A percentile compares a stretch with the other conserved stretches of the same genome.
These are phyloP conservation scores for Zaprionus vittiger DNA, from an alignment of 1,140 invertebrate genomes.

Conservation along the genomic window DNA sequence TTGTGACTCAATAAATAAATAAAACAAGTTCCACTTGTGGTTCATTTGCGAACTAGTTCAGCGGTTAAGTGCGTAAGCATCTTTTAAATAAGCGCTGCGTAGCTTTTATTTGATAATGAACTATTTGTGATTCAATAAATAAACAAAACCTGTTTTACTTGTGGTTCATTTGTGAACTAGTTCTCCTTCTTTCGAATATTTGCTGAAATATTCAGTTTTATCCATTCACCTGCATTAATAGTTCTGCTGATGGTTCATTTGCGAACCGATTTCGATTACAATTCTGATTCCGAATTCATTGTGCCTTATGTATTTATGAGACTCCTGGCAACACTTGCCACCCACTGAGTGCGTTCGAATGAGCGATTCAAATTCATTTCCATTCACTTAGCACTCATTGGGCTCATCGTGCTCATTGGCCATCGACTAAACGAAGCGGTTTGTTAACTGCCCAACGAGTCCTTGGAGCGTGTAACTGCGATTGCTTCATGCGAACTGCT, in stretches of 20 bases:
- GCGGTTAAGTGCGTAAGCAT: no score
- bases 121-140: background rate
- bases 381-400: constrained; percentile 36
- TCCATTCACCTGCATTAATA: background rate
- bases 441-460: constrained; percentile 59
- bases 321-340: background rate
- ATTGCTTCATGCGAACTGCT: constrained; percentile 32
- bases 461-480: constrained; percentile 57
- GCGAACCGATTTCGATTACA: background rate
- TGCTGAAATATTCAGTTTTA: background rate
- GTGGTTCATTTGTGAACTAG: background rate
- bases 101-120: background rate
- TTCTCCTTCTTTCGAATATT: background rate
- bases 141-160: background rate
- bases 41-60: background rate
- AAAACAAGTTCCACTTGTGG: background rate
- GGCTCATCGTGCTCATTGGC: constrained; percentile 31
- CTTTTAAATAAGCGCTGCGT: no score
- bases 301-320: constrained; percentile 2
- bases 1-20: background rate
- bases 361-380: constrained; percentile 22
- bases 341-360: constrained; percentile 13
- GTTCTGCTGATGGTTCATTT: background rate
- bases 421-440: constrained; percentile 61
- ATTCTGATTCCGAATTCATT: constrained; percentile 1